Evolutionary conservation across 2,113 vertebrate genomes (phyloP).

Genomic region (Grammomys dolichurus): DNA sequence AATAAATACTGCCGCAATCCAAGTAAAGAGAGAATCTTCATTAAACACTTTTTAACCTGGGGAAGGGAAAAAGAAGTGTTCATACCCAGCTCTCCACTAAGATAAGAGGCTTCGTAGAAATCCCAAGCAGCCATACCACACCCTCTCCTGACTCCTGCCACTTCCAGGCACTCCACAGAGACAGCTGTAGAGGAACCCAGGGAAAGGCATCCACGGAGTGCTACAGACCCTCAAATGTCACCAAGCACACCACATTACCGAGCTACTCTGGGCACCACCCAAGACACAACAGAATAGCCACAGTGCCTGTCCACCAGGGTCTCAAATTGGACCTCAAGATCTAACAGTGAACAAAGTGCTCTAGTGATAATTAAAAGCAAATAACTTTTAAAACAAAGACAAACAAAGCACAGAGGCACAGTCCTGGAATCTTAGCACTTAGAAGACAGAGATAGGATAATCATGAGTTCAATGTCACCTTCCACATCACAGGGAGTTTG

Average conservation of each 20-base stretch:
- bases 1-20: not conserved
- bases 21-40: not conserved
- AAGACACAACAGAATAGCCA: not conserved
- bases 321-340: not conserved
- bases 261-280: not conserved
- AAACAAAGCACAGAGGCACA: not conserved
- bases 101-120: slow-evolving; percentile 27
- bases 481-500: not conserved
- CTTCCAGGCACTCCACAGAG: not conserved
- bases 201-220: not conserved
- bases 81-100: not conserved
- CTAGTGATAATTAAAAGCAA: not conserved
- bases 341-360: not conserved
- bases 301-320: not conserved
- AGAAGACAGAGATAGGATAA: not conserved
- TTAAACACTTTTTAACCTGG: not conserved
- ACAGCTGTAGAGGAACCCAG: slow-evolving; percentile 28
- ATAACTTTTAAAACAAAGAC: not conserved
- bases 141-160: not conserved
- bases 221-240: not conserved
- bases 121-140: not conserved
- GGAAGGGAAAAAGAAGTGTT: not conserved
- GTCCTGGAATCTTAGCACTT: not conserved
- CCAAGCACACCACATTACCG: not conserved
- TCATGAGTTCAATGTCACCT: not conserved